Evolutionary conservation across 37 sponge, comb jelly and placozoan species (phyloP).

Genomic region (Theonella swinhoei): DNA sequence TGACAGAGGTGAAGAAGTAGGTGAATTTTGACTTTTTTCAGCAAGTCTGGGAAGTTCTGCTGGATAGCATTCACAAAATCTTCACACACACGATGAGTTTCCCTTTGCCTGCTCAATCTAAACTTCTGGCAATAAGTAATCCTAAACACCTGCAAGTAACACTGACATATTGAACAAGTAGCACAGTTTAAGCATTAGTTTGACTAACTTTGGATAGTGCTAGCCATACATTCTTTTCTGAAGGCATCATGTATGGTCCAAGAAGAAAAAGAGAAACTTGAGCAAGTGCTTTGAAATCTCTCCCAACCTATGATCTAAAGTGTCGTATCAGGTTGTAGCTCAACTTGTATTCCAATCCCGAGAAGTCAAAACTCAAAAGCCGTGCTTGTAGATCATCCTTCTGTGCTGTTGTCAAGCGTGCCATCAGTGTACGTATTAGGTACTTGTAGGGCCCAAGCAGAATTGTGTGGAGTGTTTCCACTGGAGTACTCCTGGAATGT

Average conservation of each 20-base stretch:
- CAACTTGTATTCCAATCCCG: slow-evolving; percentile 29
- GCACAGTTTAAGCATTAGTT: not conserved
- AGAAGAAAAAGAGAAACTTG: slow-evolving; percentile 50
- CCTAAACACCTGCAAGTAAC: slow-evolving; percentile 24
- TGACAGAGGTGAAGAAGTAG: slow-evolving; percentile 52
- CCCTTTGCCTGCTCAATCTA: not conserved
- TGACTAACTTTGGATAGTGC: slow-evolving; percentile 7
- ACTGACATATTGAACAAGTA: not conserved
- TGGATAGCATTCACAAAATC: slow-evolving; percentile 30
- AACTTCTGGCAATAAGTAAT: slow-evolving; percentile 18
- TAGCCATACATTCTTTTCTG: slow-evolving; percentile 14
- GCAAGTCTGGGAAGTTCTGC: not conserved
- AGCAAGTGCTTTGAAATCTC: slow-evolving; percentile 44
- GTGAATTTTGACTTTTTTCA: slow-evolving; percentile 36
- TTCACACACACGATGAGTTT: not conserved
- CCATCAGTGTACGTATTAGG: slow-evolving; percentile 26
- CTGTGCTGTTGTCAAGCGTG: not conserved
- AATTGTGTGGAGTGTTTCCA: slow-evolving; percentile 50
- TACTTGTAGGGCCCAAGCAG: slow-evolving; percentile 55
- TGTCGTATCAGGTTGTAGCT: slow-evolving; percentile 3
- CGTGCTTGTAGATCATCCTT: slow-evolving; percentile 33
- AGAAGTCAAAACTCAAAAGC: slow-evolving; percentile 12
- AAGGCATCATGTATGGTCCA: slow-evolving; percentile 13
- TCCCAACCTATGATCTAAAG: slow-evolving; percentile 32
- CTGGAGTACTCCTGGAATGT: slow-evolving; percentile 25